These are phyloP conservation scores for Pipistrellus pygmaeus DNA, from an alignment of 2,797 vertebrate genomes.

Conservation along the genomic window DNA sequence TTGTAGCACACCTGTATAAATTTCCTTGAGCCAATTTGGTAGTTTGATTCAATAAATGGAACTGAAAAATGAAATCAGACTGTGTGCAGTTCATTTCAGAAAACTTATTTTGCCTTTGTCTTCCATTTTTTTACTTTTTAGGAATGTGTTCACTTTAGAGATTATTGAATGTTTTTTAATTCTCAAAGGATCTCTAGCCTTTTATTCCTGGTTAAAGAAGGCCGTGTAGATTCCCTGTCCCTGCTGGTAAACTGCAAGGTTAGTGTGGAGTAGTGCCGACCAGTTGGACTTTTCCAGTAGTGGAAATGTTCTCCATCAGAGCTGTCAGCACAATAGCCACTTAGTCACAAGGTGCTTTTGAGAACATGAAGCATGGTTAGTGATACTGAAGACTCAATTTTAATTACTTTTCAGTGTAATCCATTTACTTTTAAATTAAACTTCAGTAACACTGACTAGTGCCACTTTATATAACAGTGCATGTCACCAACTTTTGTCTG, in stretches of 20 bases:
- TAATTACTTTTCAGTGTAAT: neutral
- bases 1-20: neutral
- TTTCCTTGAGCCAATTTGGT: neutral
- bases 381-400: neutral
- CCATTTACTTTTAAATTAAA: neutral
- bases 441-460: neutral
- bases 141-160: neutral
- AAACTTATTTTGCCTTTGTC: slow-evolving; percentile 3
- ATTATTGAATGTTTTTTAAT: neutral
- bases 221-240: neutral
- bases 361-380: neutral
- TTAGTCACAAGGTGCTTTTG: neutral
- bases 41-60: neutral
- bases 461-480: neutral
- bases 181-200: neutral
- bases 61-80: neutral
- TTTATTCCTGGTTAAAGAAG: neutral
- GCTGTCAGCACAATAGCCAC: neutral
- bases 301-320: neutral
- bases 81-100: neutral
- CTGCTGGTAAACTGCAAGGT: neutral
- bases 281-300: neutral
- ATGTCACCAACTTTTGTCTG: neutral
- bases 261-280: neutral
- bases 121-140: neutral